Percentiles rank a stretch among this genome's conserved stretches.
These are phyloP conservation scores for Drosophila multiciliata DNA, from an alignment of 2,888 invertebrate genomes.

Conservation along the genomic window DNA sequence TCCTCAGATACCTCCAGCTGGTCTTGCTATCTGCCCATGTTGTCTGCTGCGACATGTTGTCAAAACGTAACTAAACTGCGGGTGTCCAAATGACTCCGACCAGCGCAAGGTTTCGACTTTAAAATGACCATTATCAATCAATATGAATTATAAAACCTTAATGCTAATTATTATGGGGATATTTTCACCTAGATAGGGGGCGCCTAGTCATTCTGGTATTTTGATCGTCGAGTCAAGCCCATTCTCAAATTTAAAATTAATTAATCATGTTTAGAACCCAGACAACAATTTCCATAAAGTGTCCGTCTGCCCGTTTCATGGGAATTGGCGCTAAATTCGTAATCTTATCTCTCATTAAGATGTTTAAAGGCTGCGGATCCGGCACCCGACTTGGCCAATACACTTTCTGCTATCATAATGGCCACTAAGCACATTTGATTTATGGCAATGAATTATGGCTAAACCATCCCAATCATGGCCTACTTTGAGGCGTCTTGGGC, in stretches of 20 bases:
- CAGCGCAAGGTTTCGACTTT: conserved; percentile 35
- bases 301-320: no score
- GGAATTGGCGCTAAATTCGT: conserved; percentile 9
- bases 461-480: conserved; percentile 20
- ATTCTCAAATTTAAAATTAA: conserved; percentile 41
- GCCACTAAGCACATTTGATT: conserved; percentile 46
- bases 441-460: conserved; percentile 13
- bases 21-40: conserved; percentile 17
- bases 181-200: conserved; percentile 41
- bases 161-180: conserved; percentile 76
- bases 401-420: conserved; percentile 29
- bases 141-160: conserved; percentile 76
- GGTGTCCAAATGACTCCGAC: background rate
- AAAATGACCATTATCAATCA: conserved; percentile 66
- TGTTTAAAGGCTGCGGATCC: conserved; percentile 24
- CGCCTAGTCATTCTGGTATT: conserved; percentile 3
- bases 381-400: conserved; percentile 44
- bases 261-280: conserved; percentile 41
- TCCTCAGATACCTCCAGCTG: conserved; percentile 43
- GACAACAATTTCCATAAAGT: background rate
- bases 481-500: conserved; percentile 44
- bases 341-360: conserved; percentile 52
- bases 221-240: conserved; percentile 28
- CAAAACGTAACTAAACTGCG: conserved; percentile 38
- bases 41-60: conserved; percentile 62